phyloP scores from a whole-genome alignment of 2,888 invertebrate genomes.

The Ormyrus pomaceus region DNA sequence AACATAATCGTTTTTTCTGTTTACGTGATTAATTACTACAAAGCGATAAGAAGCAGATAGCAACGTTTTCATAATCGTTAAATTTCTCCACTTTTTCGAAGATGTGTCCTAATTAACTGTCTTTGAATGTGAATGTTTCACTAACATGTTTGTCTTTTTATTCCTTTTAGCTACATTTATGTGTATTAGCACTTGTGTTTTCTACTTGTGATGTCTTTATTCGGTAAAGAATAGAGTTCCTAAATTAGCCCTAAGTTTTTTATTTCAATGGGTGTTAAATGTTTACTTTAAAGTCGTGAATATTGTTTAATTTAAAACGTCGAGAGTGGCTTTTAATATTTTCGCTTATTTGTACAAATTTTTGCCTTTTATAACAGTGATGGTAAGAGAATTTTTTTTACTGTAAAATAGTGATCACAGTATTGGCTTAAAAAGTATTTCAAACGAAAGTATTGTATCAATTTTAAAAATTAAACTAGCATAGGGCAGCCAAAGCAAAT shows the following conservation, averaged over 20 bases:
- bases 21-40: too few species aligned
- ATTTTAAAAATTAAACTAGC: slow-evolving; percentile 32
- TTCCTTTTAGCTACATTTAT: neutral
- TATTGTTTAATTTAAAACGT: neutral
- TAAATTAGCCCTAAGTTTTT: neutral
- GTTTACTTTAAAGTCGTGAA: too few species aligned
- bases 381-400: slow-evolving; percentile 30
- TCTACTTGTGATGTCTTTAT: neutral
- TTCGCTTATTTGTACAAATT: slow-evolving; percentile 42
- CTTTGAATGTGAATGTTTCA: slow-evolving; percentile 10
- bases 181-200: slow-evolving; percentile 17
- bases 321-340: slow-evolving; percentile 52
- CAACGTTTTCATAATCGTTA: neutral
- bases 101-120: slow-evolving; percentile 9
- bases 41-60: neutral
- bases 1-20: too few species aligned
- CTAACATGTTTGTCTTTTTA: slow-evolving; percentile 30
- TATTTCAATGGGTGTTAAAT: neutral
- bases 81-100: slow-evolving; percentile 7
- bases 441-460: slow-evolving; percentile 8
- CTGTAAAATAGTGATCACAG: slow-evolving; percentile 41
- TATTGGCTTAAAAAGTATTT: slow-evolving; percentile 35
- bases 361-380: slow-evolving; percentile 13
- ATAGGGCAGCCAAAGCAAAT: slow-evolving; percentile 57
- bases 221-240: too few species aligned